Evolutionary conservation across 1,140 invertebrate genomes (phyloP).

Genomic region (Drosophila arizonae): DNA sequence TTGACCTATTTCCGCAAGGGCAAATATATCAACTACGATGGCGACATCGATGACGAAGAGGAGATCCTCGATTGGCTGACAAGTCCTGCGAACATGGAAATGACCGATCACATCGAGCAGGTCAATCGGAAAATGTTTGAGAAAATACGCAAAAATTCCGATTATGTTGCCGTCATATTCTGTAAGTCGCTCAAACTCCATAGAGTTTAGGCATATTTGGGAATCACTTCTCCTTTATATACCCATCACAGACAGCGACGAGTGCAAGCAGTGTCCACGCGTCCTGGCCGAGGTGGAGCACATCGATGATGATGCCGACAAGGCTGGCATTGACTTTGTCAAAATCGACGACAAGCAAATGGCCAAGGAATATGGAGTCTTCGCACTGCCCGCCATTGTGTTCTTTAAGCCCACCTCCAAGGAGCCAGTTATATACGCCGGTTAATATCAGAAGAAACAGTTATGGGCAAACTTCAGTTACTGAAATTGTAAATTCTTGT

Average conservation of each 20-base stretch:
- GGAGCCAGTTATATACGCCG: conserved; percentile 96
- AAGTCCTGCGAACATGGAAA: conserved; percentile 96
- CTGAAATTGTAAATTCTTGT: too few species aligned
- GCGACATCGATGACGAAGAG: conserved; percentile 96
- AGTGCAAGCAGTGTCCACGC: conserved; percentile 95
- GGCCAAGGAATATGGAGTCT: conserved; percentile 93
- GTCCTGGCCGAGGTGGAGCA: conserved; percentile 95
- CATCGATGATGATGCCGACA: conserved; percentile 96
- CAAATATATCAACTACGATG: conserved; percentile 95
- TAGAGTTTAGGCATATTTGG: neutral
- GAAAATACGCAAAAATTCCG: conserved; percentile 93
- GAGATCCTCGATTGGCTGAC: conserved; percentile 97
- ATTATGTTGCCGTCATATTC: conserved; percentile 97
- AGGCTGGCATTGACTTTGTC: conserved; percentile 96
- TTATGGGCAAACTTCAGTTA: too few species aligned
- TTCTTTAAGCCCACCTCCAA: conserved; percentile 95
- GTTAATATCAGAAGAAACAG: conserved; percentile 82
- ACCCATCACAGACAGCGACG: conserved; percentile 89
- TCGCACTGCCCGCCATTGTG: conserved; percentile 93
- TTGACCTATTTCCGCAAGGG: conserved; percentile 95
- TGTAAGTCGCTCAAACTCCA: conserved; percentile 87
- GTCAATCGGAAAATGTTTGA: conserved; percentile 97
- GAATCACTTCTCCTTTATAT: neutral
- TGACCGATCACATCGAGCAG: conserved; percentile 95
- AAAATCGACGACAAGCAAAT: conserved; percentile 94